phyloP scores from a whole-genome alignment of 2,888 invertebrate genomes.

The Dynastes hyllus region DNA sequence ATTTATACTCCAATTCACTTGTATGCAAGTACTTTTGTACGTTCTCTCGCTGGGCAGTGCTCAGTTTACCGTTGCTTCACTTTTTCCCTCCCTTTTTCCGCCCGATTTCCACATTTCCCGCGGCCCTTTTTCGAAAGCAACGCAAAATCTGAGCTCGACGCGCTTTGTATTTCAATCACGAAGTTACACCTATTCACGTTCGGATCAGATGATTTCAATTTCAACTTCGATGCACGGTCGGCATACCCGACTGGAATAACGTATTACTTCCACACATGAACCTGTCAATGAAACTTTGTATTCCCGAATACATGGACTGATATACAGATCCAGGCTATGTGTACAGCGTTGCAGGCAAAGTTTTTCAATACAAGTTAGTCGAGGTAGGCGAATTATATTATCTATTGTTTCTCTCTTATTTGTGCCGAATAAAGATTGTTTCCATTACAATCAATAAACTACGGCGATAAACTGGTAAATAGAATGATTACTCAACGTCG shows the following conservation, averaged over 20 bases:
- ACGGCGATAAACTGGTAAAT: background rate
- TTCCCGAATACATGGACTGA: conserved; percentile 7
- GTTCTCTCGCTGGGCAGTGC: too few relatives aligned
- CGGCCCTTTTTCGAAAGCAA: background rate
- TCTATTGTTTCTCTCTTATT: conserved; percentile 3
- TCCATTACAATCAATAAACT: background rate
- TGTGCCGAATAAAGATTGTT: background rate
- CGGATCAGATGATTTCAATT: conserved; percentile 57
- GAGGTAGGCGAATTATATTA: conserved; percentile 21
- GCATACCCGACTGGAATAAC: conserved; percentile 45
- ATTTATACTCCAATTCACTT: too few relatives aligned
- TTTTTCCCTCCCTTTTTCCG: background rate
- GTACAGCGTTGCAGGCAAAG: conserved; percentile 4
- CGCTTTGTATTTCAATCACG: conserved; percentile 57
- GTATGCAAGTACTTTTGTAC: too few relatives aligned
- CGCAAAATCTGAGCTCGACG: conserved; percentile 15
- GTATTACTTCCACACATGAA: conserved; percentile 44
- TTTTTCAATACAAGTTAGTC: conserved; percentile 39
- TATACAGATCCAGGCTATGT: conserved; percentile 27
- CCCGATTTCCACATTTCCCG: background rate
- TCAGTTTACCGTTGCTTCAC: too few relatives aligned
- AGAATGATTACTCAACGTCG: conserved; percentile 11
- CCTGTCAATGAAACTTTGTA: conserved; percentile 43
- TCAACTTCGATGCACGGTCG: conserved; percentile 51
- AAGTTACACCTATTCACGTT: conserved; percentile 56